Evolutionary conservation across 2,888 invertebrate species (phyloP).

Genomic region (Diaprepes abbreviatus): DNA sequence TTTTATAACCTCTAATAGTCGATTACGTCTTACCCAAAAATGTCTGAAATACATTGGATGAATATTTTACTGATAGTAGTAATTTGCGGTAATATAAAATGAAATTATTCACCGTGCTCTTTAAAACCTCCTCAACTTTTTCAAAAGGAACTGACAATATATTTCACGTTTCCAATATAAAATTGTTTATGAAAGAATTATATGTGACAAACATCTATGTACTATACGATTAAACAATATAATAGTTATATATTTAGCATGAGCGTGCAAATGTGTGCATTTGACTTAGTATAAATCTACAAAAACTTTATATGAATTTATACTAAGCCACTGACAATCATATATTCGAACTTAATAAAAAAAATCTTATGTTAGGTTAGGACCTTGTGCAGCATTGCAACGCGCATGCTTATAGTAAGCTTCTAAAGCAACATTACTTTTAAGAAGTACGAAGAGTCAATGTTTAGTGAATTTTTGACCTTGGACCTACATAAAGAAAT

Average conservation of each 20-base stretch:
- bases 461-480: conserved; percentile 16
- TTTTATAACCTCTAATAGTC: no score
- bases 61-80: no score
- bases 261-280: conserved; percentile 60
- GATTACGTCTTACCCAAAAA: no score
- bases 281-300: conserved; percentile 64
- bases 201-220: conserved; percentile 10
- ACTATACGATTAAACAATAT: neutral
- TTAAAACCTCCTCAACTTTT: no score
- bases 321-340: conserved; percentile 67
- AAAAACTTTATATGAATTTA: conserved; percentile 54
- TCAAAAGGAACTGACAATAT: no score
- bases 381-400: conserved; percentile 57
- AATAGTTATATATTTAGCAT: conserved; percentile 50
- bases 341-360: conserved; percentile 58
- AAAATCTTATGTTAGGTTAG: conserved; percentile 66
- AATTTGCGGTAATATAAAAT: no score
- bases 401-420: conserved; percentile 56
- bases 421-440: conserved; percentile 8
- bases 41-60: no score
- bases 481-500: neutral
- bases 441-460: conserved; percentile 17
- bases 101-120: no score
- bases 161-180: no score
- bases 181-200: no score